phyloP scores from a whole-genome alignment of 2,888 invertebrate species.

The Callyntrura guangdongensis region DNA sequence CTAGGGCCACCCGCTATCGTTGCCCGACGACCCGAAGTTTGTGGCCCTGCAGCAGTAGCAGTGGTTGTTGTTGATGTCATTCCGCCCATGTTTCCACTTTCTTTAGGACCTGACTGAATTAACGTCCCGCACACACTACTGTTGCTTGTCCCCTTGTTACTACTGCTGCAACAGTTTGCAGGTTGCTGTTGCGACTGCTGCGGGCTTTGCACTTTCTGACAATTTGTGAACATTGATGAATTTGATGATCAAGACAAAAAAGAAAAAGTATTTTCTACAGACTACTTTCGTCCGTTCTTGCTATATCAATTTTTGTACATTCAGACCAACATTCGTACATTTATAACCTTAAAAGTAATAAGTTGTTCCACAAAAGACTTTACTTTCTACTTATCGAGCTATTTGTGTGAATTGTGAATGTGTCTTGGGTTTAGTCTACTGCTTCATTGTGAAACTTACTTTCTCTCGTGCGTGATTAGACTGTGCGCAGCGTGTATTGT shows the following conservation, averaged over 20 bases:
- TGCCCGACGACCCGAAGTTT: slow-evolving; percentile 49
- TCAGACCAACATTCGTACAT: slow-evolving; percentile 12
- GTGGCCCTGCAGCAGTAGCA: slow-evolving; percentile 10
- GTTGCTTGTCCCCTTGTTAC: slow-evolving; percentile 57
- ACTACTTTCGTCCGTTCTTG: background rate
- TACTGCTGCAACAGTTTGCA: slow-evolving; percentile 71
- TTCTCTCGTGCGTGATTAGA: slow-evolving; percentile 59
- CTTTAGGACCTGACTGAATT: background rate
- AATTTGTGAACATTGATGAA: slow-evolving; percentile 73
- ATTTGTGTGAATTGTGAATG: background rate
- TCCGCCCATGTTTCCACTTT: slow-evolving; percentile 58
- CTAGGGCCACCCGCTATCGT: slow-evolving; percentile 73
- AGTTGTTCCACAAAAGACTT: background rate
- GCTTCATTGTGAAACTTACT: slow-evolving; percentile 19
- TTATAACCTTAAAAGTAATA: background rate
- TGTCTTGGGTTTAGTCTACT: background rate
- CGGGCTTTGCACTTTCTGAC: slow-evolving; percentile 72
- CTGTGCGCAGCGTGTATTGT: slow-evolving; percentile 57
- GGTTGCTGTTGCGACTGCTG: slow-evolving; percentile 48
- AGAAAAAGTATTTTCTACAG: slow-evolving; percentile 14
- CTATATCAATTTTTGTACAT: background rate
- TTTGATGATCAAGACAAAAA: slow-evolving; percentile 19
- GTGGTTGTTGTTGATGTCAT: slow-evolving; percentile 23
- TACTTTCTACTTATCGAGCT: slow-evolving; percentile 1
- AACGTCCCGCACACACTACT: slow-evolving; percentile 47